A percentile compares a stretch with the other conserved stretches of the same genome.
Evolutionary conservation across 2,113 vertebrate species (phyloP).

Genomic region (Scomber japonicus): DNA sequence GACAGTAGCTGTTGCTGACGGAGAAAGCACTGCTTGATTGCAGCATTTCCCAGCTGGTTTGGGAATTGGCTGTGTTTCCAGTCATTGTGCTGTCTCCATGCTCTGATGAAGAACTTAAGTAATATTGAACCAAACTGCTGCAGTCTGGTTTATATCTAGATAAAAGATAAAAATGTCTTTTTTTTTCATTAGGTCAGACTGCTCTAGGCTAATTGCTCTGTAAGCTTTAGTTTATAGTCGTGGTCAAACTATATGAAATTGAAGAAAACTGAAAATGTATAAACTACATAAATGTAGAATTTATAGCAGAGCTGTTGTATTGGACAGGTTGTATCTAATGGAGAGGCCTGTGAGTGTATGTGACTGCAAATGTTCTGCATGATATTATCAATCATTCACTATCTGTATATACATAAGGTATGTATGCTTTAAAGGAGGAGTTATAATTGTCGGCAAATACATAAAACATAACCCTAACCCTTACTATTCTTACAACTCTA

Average conservation of each 20-base stretch:
- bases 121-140: conserved; percentile 6
- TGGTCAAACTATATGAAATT: too few relatives aligned
- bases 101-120: conserved; percentile 1
- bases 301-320: too few relatives aligned
- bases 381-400: too few relatives aligned
- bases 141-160: conserved; percentile 4
- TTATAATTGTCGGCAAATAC: background rate
- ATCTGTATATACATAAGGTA: too few relatives aligned
- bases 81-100: background rate
- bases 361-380: too few relatives aligned
- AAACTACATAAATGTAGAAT: too few relatives aligned
- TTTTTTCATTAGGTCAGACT: conserved; percentile 1
- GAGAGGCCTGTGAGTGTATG: too few relatives aligned
- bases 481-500: too few relatives aligned
- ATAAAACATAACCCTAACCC: too few relatives aligned
- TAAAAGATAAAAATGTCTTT: conserved; percentile 8
- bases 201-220: background rate
- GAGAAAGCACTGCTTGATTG: background rate
- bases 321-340: too few relatives aligned
- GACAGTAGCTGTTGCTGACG: background rate
- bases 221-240: background rate
- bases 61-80: background rate
- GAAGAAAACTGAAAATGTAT: too few relatives aligned
- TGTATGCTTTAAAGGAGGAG: too few relatives aligned
- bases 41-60: background rate